These are phyloP conservation scores for Desmodus rotundus DNA, from an alignment of 2,113 vertebrate genomes.

Conservation along the genomic window DNA sequence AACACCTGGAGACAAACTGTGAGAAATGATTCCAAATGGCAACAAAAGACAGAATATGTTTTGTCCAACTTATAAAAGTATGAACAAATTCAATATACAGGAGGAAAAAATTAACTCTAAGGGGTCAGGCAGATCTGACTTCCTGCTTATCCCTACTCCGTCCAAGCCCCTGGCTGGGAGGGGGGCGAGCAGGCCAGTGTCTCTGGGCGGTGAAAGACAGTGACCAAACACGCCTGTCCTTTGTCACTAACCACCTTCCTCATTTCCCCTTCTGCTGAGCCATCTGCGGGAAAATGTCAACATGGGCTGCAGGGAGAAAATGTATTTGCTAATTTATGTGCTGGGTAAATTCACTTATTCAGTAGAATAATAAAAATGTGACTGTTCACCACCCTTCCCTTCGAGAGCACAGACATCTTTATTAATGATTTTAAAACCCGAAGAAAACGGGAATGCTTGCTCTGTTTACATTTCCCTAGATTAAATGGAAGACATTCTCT, in stretches of 20 bases:
- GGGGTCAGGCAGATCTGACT: not conserved
- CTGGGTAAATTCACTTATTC: conserved; percentile 67
- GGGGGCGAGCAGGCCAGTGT: not conserved
- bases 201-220: not conserved
- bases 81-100: not conserved
- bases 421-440: conserved; percentile 70
- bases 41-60: not conserved
- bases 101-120: not conserved
- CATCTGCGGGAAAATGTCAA: conserved; percentile 70
- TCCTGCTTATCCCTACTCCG: not conserved
- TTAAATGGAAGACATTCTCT: conserved; percentile 54
- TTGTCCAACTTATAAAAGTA: not conserved
- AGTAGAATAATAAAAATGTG: conserved; percentile 66
- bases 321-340: conserved; percentile 71
- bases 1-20: not conserved
- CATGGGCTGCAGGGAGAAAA: conserved; percentile 57
- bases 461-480: conserved; percentile 67
- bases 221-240: conserved; percentile 57
- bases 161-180: not conserved
- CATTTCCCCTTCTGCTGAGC: conserved; percentile 48
- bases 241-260: conserved; percentile 55
- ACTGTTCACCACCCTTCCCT: conserved; percentile 56
- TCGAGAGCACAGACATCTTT: conserved; percentile 69
- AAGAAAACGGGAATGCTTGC: conserved; percentile 57
- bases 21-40: not conserved